These are phyloP conservation scores for Stramonita haemastoma DNA, from an alignment of 2,888 invertebrate genomes.

Conservation along the genomic window DNA sequence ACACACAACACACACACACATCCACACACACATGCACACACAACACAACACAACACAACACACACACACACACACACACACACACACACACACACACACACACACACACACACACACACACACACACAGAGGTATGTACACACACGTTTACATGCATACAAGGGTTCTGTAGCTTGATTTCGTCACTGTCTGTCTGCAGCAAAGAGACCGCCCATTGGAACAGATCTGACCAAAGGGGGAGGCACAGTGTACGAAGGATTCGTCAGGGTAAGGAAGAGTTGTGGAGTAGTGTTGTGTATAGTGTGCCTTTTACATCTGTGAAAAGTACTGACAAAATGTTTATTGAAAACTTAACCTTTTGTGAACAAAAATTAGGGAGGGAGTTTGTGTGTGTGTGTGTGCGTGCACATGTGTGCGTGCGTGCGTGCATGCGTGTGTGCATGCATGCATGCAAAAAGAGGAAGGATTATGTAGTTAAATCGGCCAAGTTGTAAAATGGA, in stretches of 20 bases:
- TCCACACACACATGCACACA: no score
- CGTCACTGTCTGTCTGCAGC: conserved; percentile 78
- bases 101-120: not conserved
- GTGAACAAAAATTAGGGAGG: no score
- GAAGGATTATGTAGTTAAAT: no score
- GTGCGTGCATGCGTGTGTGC: no score
- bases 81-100: no score
- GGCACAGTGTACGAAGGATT: conserved; percentile 92
- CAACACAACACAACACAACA: no score
- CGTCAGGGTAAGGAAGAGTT: conserved; percentile 80
- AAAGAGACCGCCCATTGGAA: conserved; percentile 89
- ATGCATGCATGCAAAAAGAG: no score
- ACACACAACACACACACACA: not conserved
- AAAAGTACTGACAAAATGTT: not conserved
- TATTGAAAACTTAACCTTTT: no score
- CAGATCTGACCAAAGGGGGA: conserved; percentile 85
- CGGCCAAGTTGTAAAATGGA: no score
- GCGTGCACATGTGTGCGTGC: no score
- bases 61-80: no score
- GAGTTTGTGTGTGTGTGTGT: not conserved
- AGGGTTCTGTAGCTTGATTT: not conserved
- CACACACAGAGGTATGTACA: not conserved
- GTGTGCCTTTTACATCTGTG: not conserved
- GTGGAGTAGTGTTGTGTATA: not conserved
- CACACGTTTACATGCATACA: not conserved